These are phyloP conservation scores for Panagrolaimus sp. DNA, from an alignment of 1,140 invertebrate species.

Conservation along the genomic window DNA sequence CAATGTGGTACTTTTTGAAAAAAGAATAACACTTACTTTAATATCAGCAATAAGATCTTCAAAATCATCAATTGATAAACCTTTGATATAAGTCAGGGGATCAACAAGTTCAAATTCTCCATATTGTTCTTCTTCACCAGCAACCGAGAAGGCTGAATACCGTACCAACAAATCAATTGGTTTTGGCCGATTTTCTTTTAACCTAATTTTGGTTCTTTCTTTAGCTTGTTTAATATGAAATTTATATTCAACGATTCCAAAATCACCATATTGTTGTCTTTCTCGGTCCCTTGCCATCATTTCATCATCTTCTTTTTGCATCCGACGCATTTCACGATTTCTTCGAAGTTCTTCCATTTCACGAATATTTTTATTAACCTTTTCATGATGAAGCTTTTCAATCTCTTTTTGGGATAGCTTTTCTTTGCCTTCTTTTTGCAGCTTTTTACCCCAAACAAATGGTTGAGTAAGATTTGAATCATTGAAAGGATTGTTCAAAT, in stretches of 20 bases:
- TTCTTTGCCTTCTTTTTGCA: slow-evolving; percentile 84
- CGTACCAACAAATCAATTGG: slow-evolving; percentile 74
- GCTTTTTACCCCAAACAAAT: slow-evolving; percentile 93
- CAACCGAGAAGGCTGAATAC: slow-evolving; percentile 6
- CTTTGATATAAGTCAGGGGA: slow-evolving; percentile 77
- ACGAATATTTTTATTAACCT: slow-evolving; percentile 61
- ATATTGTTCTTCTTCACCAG: slow-evolving; percentile 60
- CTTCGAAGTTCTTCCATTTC: slow-evolving; percentile 69
- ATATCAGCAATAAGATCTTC: slow-evolving; percentile 96
- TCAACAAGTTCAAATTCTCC: slow-evolving; percentile 89
- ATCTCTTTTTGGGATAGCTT: slow-evolving; percentile 75
- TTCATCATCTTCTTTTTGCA: slow-evolving; percentile 80
- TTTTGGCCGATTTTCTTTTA: slow-evolving; percentile 86
- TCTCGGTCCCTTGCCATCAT: slow-evolving; percentile 82
- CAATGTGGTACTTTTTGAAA: slow-evolving; percentile 1
- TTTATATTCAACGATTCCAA: slow-evolving; percentile 80
- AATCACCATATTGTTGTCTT: slow-evolving; percentile 85
- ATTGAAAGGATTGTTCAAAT: slow-evolving; percentile 96
- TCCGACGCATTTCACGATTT: slow-evolving; percentile 82
- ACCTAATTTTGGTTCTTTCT: slow-evolving; percentile 79
- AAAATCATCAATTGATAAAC: slow-evolving; percentile 81
- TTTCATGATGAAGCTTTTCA: slow-evolving; percentile 75
- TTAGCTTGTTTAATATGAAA: slow-evolving; percentile 61
- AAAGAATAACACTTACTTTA: slow-evolving; percentile 66
- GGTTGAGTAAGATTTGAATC: slow-evolving; percentile 84